A percentile compares a stretch with the other conserved stretches of the same genome.
phyloP scores from a whole-genome alignment of 2,797 vertebrate species.

The Sphaeramia orbicularis region DNA sequence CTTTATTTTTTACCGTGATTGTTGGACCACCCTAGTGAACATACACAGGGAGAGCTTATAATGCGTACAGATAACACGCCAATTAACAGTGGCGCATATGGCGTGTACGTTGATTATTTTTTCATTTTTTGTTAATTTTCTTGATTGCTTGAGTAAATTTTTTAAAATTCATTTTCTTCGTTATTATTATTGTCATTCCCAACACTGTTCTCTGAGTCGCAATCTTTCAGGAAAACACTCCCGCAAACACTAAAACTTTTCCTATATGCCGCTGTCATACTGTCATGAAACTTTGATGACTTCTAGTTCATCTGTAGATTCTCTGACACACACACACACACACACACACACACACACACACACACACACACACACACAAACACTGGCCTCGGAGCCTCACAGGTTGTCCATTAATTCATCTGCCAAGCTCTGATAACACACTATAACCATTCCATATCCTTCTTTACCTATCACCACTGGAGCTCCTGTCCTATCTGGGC shows the following conservation, averaged over 20 bases:
- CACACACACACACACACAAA: no score
- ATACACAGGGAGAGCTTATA: no score
- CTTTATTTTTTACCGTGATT: no score
- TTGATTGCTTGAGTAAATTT: no score
- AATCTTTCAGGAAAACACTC: constrained; percentile 11
- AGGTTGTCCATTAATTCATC: constrained; percentile 30
- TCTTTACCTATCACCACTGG: constrained; percentile 12
- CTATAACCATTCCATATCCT: constrained; percentile 1
- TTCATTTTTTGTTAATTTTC: no score
- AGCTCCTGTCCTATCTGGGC: constrained; percentile 20
- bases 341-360: no score
- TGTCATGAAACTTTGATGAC: neutral
- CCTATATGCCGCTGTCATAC: constrained; percentile 45
- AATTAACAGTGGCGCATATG: no score
- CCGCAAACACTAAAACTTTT: constrained; percentile 8
- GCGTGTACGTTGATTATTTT: no score
- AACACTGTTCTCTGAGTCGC: neutral
- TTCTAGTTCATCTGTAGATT: neutral
- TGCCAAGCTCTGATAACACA: neutral
- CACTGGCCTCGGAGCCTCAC: constrained; percentile 14
- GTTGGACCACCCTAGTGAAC: no score
- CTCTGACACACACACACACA: constrained; percentile 17
- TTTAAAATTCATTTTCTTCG: no score
- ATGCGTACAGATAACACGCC: no score
- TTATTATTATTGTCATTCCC: no score